These are phyloP conservation scores for Sphaerodactylus townsendi DNA, from an alignment of 2,113 vertebrate genomes.

Conservation along the genomic window DNA sequence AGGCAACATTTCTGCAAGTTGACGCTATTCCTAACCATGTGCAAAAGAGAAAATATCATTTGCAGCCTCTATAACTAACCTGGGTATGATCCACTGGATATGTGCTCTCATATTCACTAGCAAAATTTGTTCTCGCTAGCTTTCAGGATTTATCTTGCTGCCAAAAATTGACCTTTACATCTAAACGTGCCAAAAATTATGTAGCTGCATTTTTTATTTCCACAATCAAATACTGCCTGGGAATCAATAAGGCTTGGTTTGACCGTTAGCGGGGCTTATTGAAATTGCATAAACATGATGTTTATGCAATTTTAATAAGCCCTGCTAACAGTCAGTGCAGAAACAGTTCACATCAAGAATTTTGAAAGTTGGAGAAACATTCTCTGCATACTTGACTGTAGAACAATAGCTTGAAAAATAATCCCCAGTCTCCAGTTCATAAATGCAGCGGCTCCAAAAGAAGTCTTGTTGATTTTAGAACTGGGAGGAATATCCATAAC, in stretches of 20 bases:
- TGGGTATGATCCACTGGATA: not conserved
- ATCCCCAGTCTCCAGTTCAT: not conserved
- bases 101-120: not conserved
- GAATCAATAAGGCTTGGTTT: not conserved
- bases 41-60: not conserved
- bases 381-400: constrained; percentile 19
- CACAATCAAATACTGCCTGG: not conserved
- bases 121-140: not conserved
- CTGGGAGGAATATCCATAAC: not conserved
- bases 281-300: no score
- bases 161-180: not conserved
- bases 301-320: no score
- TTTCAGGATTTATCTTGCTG: not conserved
- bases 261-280: not conserved
- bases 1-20: not conserved
- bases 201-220: not conserved
- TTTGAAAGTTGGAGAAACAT: not conserved
- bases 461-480: not conserved
- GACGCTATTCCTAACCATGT: not conserved
- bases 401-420: constrained; percentile 40
- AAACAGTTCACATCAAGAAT: constrained; percentile 14
- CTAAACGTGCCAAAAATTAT: not conserved
- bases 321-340: no score
- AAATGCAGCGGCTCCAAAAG: not conserved
- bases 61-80: not conserved